Base-by-base conservation (phyloP, 2,113 vertebrate genomes). In the Pandion haliaetus region DNA sequence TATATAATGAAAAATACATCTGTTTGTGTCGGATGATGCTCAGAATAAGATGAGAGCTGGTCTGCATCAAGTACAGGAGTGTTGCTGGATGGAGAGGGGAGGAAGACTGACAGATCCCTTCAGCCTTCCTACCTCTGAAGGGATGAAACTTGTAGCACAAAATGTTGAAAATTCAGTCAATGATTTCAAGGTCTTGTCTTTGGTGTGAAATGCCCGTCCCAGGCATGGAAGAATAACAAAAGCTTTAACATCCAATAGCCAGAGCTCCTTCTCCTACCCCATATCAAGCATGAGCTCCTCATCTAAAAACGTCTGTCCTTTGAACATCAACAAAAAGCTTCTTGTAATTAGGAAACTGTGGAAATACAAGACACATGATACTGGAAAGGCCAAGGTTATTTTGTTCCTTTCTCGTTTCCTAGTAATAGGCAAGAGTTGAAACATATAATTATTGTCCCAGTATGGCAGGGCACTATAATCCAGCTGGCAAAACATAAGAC, bases 371-470 rank as follows among this genome's bases (percentile, higher is more conserved):
- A 94, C 45, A 90, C 59, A 85, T 0, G 1, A 83, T 91, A 91
- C 55, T 86, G 71, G 71, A 88, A 93, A 90, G 67, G 29, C 84
- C 58, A 83, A 91, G 40, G 67, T 15, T 96, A 89, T 97, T 97
- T 96, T 96, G 94, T 94, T 97, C 87, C 84, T 81, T 90, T 82
- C 89, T 91, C 2, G 10, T 97, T 93, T 94, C 97, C 93, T 93
- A 95, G 94, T 97, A 97, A 97, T 95, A 95, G 78, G 74, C 82
- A 83, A 94, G 78, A 95, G 50, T 47, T 88, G 91, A 97, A 97
- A 96, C 93, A 92, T 97, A 96, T 93, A 59, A 97, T 97, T 96
- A 97, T 87, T 88, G 89, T 86, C 82, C 87, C 94, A 86, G 88
- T 96, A 97, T 93, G 89, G 84, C 63, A 96, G 78, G 67, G 93